Evolutionary conservation across 1,140 invertebrate species (phyloP).

Genomic region (Nebria ingens): DNA sequence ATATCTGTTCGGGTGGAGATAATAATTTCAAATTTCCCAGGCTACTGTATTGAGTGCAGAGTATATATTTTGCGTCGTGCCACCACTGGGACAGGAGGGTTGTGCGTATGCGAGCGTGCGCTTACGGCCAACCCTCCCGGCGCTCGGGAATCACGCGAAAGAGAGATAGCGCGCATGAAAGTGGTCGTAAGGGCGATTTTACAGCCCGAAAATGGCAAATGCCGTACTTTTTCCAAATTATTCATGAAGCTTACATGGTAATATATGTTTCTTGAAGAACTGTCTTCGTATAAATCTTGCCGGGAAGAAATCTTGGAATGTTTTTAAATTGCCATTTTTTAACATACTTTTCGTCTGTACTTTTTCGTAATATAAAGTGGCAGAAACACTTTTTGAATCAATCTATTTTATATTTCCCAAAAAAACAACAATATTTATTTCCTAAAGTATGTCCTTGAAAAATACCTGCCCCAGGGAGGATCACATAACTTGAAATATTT

Average conservation of each 20-base stretch:
- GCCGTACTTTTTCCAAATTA: neutral
- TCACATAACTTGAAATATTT: no score
- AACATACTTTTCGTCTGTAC: no score
- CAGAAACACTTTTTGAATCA: no score
- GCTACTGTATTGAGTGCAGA: neutral
- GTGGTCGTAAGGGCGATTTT: neutral
- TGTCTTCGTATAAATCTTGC: neutral
- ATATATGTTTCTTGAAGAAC: neutral
- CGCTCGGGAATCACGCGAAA: no score
- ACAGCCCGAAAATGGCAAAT: neutral
- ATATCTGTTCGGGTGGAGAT: constrained; percentile 2
- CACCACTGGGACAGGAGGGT: neutral
- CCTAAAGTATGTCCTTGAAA: no score
- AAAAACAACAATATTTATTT: no score
- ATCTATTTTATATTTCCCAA: no score
- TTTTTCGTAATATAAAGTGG: no score
- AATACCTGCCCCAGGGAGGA: no score
- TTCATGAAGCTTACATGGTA: neutral
- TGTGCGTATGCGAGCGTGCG: neutral
- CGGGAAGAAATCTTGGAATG: neutral
- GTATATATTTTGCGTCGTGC: no score
- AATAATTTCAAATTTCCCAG: constrained; percentile 1
- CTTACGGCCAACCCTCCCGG: no score
- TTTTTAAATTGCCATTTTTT: no score
- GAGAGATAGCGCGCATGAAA: neutral